These are phyloP conservation scores for Pteruthius melanotis DNA, from an alignment of 2,113 vertebrate genomes.

Conservation along the genomic window DNA sequence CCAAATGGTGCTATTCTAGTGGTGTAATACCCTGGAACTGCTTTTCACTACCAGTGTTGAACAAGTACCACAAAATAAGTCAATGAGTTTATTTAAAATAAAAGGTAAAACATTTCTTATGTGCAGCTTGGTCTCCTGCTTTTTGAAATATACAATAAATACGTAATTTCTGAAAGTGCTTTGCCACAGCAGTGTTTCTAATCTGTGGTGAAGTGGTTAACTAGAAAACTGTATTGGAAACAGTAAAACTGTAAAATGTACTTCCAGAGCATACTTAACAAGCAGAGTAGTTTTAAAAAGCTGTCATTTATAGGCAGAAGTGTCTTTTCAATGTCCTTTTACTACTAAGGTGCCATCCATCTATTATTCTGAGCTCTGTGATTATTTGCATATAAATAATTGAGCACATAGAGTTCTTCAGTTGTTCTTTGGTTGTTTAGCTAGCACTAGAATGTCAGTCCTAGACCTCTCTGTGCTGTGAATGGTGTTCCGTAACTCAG, in stretches of 20 bases:
- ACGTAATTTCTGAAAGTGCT: conserved; percentile 1
- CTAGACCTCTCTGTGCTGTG: neutral
- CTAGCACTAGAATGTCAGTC: neutral
- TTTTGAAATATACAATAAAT: conserved; percentile 14
- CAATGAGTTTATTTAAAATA: neutral
- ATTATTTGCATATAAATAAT: neutral
- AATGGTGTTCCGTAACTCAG: neutral
- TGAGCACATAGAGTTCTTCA: neutral
- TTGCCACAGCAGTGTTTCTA: neutral
- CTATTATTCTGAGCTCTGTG: neutral
- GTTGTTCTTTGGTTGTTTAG: neutral
- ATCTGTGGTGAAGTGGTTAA: neutral
- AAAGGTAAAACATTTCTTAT: neutral
- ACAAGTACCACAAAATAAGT: neutral
- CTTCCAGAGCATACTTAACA: neutral
- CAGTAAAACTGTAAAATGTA: neutral
- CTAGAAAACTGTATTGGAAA: conserved; percentile 5
- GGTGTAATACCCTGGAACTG: neutral
- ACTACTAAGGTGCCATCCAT: neutral
- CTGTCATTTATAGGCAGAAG: neutral
- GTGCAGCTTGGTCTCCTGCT: neutral
- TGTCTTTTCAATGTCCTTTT: neutral
- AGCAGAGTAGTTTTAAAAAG: neutral
- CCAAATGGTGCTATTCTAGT: neutral
- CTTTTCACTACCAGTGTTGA: neutral